Conservation (phyloP, 2,888 invertebrate species). For the Plagodis pulveraria region DNA sequence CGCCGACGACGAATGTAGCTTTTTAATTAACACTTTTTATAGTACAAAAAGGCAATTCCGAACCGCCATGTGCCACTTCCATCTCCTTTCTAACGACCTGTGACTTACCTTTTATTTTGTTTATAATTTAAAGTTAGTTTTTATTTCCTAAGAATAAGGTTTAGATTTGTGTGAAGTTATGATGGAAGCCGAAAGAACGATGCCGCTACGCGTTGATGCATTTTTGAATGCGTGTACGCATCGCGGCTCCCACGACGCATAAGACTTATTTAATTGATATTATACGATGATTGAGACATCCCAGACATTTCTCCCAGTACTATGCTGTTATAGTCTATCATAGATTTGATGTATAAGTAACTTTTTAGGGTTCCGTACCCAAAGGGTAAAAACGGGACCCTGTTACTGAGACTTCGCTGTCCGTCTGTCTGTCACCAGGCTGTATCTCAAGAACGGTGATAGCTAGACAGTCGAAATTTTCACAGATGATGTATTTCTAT, state of each 20-base stretch:
- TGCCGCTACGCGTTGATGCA: constrained; percentile 52
- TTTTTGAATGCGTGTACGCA: constrained; percentile 63
- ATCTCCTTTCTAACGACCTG: constrained; percentile 55
- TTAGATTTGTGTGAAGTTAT: constrained; percentile 3
- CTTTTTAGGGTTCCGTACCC: no score
- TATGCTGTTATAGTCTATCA: no score
- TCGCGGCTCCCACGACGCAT: constrained; percentile 57
- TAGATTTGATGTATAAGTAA: background rate
- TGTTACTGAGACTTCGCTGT: no score
- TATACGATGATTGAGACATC: constrained; percentile 29
- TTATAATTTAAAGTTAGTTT: background rate
- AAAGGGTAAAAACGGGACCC: no score
- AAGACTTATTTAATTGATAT: constrained; percentile 51
- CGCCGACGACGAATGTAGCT: constrained; percentile 16
- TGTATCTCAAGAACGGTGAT: no score
- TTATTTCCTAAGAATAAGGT: constrained; percentile 3
- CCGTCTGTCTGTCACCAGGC: no score
- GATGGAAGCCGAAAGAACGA: constrained; percentile 17
- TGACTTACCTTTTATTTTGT: constrained; percentile 33
- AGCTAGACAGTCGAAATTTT: no score
- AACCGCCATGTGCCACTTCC: constrained; percentile 32
- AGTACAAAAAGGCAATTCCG: constrained; percentile 41
- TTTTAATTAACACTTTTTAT: constrained; percentile 35
- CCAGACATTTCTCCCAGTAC: no score
- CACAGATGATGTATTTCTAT: no score